Conservation (phyloP, 2,113 vertebrate genomes). For the Caranx ignobilis region DNA sequence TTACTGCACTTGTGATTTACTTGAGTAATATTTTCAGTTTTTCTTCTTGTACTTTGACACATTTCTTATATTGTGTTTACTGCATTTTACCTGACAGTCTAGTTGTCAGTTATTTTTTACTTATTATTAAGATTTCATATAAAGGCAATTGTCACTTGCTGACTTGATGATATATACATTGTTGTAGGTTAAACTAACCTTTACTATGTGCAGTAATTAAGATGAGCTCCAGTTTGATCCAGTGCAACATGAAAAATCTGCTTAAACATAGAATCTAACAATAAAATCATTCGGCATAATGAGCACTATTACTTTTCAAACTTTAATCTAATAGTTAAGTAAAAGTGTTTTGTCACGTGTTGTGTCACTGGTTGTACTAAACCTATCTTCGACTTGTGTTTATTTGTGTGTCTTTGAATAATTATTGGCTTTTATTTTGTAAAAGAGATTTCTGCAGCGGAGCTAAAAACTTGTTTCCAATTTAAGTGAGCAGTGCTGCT, state of each 20-base stretch:
- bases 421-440: constrained; percentile 28
- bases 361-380: neutral
- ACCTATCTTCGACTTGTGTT: neutral
- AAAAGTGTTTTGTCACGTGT: neutral
- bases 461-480: constrained; percentile 49
- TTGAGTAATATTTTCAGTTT: neutral
- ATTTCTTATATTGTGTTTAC: neutral
- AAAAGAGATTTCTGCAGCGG: neutral
- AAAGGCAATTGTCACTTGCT: neutral
- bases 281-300: neutral
- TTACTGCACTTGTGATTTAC: neutral
- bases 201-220: neutral
- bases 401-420: constrained; percentile 20
- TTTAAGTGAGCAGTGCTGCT: constrained; percentile 53
- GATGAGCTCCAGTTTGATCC: neutral
- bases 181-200: neutral
- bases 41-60: neutral
- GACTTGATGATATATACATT: neutral
- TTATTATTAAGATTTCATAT: neutral
- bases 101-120: neutral
- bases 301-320: neutral
- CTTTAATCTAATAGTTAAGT: no score
- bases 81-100: neutral
- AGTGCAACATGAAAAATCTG: neutral
- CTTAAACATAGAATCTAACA: neutral